A percentile compares a stretch with the other conserved stretches of the same genome.
Conservation (phyloP, 1,140 invertebrate genomes). For the Chelonus insularis region DNA sequence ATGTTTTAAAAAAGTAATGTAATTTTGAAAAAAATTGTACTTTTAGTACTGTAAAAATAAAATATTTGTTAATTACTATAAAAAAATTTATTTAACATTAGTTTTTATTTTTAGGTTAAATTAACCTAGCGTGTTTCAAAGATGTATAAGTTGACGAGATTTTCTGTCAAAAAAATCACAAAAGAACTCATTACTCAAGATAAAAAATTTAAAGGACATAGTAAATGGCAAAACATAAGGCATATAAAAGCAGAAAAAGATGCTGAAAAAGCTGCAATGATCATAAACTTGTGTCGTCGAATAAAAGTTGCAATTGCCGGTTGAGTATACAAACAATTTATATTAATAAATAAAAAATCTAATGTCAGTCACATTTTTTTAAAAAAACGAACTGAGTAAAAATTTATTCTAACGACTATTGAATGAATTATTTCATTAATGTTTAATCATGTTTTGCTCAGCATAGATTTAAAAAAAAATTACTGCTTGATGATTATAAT, state of each 20-base stretch:
- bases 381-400: slow-evolving; percentile 5
- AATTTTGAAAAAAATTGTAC: no score
- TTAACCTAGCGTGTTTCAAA: not conserved
- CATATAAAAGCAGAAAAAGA: slow-evolving; percentile 70
- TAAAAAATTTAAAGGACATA: slow-evolving; percentile 67
- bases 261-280: slow-evolving; percentile 56
- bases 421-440: no score
- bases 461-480: no score
- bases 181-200: slow-evolving; percentile 12
- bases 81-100: no score
- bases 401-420: no score
- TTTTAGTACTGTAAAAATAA: no score
- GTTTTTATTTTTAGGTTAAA: no score
- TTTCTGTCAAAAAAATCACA: not conserved
- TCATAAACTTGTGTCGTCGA: slow-evolving; percentile 54
- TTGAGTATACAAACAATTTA: slow-evolving; percentile 38
- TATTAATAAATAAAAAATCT: slow-evolving; percentile 6
- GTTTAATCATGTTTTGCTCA: no score
- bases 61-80: no score
- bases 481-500: no score
- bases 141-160: slow-evolving; percentile 1
- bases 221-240: slow-evolving; percentile 75
- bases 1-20: no score
- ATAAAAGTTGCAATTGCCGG: slow-evolving; percentile 64
- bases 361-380: slow-evolving; percentile 20